phyloP scores from a whole-genome alignment of 2,797 vertebrate genomes.

The Gambusia yucatana region DNA sequence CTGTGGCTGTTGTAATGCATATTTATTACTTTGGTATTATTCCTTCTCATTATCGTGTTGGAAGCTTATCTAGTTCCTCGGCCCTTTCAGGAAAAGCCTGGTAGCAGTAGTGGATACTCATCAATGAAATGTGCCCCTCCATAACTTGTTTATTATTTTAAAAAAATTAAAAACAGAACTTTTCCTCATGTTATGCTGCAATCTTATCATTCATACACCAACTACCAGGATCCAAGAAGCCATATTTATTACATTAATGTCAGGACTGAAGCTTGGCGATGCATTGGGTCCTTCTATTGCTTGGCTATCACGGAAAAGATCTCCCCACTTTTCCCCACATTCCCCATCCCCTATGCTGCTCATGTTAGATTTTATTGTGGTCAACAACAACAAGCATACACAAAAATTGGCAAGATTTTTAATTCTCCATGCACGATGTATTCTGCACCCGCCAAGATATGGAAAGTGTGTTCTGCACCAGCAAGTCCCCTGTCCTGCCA shows the following conservation, averaged over 20 bases:
- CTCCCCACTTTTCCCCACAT: background rate
- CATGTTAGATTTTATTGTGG: background rate
- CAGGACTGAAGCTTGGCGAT: background rate
- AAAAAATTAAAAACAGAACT: background rate
- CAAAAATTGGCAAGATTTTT: background rate
- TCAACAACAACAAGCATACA: background rate
- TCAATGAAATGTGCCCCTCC: background rate
- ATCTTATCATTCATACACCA: background rate
- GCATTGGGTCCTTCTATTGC: background rate
- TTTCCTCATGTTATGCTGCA: background rate
- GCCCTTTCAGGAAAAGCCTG: background rate
- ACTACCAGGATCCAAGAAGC: background rate
- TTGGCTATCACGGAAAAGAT: background rate
- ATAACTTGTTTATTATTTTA: background rate
- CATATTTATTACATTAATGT: background rate
- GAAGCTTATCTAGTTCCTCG: background rate
- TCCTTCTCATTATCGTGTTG: background rate
- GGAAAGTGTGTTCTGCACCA: background rate
- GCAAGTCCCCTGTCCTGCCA: background rate
- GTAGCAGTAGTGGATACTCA: background rate
- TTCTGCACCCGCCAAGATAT: background rate
- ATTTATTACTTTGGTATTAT: background rate
- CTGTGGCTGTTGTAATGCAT: too few species aligned
- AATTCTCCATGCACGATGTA: background rate
- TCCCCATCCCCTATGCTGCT: background rate